phyloP scores from a whole-genome alignment of 2,113 vertebrate genomes.

The Cacatua alba region DNA sequence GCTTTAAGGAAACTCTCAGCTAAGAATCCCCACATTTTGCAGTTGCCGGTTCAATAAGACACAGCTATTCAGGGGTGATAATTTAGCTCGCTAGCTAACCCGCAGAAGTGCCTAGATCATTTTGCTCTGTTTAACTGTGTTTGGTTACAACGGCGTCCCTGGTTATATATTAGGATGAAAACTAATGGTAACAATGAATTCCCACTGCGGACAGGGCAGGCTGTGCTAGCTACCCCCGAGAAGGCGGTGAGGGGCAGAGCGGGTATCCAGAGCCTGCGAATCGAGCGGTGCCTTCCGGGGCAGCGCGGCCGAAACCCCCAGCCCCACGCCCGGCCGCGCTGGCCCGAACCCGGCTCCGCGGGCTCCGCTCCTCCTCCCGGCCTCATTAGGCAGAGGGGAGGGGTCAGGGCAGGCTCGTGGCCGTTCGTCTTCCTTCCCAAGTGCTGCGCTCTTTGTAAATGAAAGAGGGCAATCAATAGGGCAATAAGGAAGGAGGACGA shows the following conservation, averaged over 20 bases:
- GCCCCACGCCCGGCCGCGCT: neutral
- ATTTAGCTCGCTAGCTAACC: neutral
- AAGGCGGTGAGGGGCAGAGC: neutral
- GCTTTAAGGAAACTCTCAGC: neutral
- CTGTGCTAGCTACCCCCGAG: neutral
- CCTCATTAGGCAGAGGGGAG: neutral
- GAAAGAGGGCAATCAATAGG: constrained; percentile 56
- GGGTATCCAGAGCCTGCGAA: neutral
- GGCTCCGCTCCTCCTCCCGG: neutral
- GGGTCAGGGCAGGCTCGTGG: neutral
- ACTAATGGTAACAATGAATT: neutral
- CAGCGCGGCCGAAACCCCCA: neutral
- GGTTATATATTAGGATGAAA: neutral
- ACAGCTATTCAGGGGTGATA: neutral
- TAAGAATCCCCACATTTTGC: neutral
- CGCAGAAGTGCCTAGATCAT: neutral
- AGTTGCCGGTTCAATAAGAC: neutral
- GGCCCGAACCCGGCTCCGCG: neutral
- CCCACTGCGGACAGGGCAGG: neutral
- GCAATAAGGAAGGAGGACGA: constrained; percentile 41
- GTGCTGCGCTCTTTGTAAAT: constrained; percentile 24
- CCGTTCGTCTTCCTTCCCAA: constrained; percentile 36
- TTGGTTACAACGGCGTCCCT: neutral
- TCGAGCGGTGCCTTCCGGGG: neutral
- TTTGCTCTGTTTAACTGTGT: neutral